A percentile compares a stretch with the other conserved stretches of the same genome.
These are phyloP conservation scores for Acleris sparsana DNA, from an alignment of 2,888 invertebrate genomes.

Conservation along the genomic window DNA sequence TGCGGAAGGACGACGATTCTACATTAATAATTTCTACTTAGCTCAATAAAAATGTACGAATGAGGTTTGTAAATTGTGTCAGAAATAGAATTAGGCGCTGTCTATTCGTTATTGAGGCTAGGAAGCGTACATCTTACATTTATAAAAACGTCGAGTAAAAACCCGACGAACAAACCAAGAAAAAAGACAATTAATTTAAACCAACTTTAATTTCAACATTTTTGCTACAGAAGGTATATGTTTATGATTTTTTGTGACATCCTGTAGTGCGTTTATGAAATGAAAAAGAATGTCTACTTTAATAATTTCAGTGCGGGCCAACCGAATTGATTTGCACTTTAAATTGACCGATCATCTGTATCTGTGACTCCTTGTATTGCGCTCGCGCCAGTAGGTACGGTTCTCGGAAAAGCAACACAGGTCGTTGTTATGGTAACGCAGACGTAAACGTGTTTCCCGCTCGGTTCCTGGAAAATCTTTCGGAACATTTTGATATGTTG, in stretches of 20 bases:
- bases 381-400: slow-evolving; percentile 25
- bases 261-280: too few relatives aligned
- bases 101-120: too few relatives aligned
- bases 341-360: slow-evolving; percentile 17
- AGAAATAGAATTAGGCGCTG: too few relatives aligned
- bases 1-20: slow-evolving; percentile 43
- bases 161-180: too few relatives aligned
- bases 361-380: slow-evolving; percentile 5
- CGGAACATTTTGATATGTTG: slow-evolving; percentile 15
- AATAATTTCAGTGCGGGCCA: neutral
- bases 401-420: slow-evolving; percentile 59
- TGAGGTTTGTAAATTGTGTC: too few relatives aligned
- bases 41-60: neutral
- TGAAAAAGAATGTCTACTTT: neutral
- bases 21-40: slow-evolving; percentile 25
- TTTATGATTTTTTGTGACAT: too few relatives aligned
- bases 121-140: too few relatives aligned
- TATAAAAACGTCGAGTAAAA: too few relatives aligned
- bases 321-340: slow-evolving; percentile 4
- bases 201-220: too few relatives aligned
- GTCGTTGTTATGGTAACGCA: slow-evolving; percentile 56
- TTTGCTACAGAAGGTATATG: too few relatives aligned
- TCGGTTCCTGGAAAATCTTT: slow-evolving; percentile 58
- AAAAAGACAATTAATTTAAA: too few relatives aligned
- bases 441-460: slow-evolving; percentile 47